These are phyloP conservation scores for Echiichthys vipera DNA, from an alignment of 2,797 vertebrate species.

Conservation along the genomic window DNA sequence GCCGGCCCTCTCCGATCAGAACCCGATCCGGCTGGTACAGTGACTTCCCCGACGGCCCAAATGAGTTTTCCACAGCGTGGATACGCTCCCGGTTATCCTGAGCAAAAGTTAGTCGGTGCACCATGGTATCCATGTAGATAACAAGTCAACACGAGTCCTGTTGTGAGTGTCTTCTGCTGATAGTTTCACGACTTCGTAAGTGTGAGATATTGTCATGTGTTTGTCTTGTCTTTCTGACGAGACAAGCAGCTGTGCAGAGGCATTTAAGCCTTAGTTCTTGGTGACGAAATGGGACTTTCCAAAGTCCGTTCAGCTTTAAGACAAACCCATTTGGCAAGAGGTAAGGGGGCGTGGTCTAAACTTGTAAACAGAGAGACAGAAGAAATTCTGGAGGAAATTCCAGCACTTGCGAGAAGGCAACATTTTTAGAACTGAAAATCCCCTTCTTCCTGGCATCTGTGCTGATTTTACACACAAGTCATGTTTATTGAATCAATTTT, in stretches of 20 bases:
- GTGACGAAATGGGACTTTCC: constrained; percentile 26
- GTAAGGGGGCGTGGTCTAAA: not conserved
- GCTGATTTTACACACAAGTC: not conserved
- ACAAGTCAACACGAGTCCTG: not conserved
- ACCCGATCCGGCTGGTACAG: constrained; percentile 84
- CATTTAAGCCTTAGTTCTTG: not conserved
- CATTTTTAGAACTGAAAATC: not conserved
- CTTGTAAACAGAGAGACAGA: not conserved
- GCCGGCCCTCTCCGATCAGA: constrained; percentile 90
- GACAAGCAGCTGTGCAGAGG: not conserved
- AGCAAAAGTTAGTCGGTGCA: constrained; percentile 77
- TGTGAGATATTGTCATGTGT: not conserved
- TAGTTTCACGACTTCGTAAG: not conserved
- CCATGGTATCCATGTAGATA: constrained; percentile 67
- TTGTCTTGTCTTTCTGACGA: not conserved
- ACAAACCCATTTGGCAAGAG: not conserved
- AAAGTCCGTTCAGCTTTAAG: not conserved
- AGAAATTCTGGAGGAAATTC: not conserved
- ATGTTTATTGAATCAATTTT: not conserved
- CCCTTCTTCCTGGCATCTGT: accelerated
- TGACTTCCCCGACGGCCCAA: not conserved
- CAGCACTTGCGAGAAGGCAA: not conserved
- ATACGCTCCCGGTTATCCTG: constrained; percentile 89
- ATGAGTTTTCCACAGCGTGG: constrained; percentile 84
- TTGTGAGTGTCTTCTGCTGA: not conserved